Base-by-base conservation (phyloP, 1,140 invertebrate genomes). In the Pseudomyrmex flavicornis region DNA sequence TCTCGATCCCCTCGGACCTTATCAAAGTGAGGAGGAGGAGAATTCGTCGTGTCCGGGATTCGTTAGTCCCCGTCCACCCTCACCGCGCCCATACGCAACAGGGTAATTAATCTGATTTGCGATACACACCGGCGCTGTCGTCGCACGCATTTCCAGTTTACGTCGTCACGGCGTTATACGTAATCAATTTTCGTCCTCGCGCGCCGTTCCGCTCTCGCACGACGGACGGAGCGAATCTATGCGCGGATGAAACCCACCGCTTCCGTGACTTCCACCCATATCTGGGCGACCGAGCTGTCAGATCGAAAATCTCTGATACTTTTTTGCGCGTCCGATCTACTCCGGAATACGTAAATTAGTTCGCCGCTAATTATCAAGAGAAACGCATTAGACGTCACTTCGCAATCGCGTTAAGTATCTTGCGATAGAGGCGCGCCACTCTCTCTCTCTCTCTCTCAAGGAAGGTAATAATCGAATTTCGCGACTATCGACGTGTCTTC, bases 81-180 rank as follows among this genome's bases (percentile, higher is more conserved):
- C 52, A 12, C 46, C 58, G 50, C 20, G n/a, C n/a, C 63, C 63
- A 35, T 66, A 84, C 54, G 88, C 35, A 35, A 35, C 65, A 26
- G 59, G 46, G 59, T 90, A 88, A 90, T 90, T 89, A 89, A 90
- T 90, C 74, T 90, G 84, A 90, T 90, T 86, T 85, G 66, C 62
- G 61, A 79, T 48, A 83, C 35, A 26, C 12, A 17, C 63, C 58
- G 48, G 58, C 66, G 56, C 70, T 68, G 85, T 86, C 86, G 68
- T 73, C 75, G 63, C 22, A 86, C 87, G 87, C 85, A 79, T 76
- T 86, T 77, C 85, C 76, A 82, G 84, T 82, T 74, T 84, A 75
- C 63, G 82, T 87, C 74, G 73, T 85, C 84, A 52, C 77, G 63
- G 74, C 63, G 63, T 82, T 75, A 85, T 82, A 72, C 70, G 22